Conservation (phyloP, 1,140 invertebrate genomes). For the Eufriesea mexicana region DNA sequence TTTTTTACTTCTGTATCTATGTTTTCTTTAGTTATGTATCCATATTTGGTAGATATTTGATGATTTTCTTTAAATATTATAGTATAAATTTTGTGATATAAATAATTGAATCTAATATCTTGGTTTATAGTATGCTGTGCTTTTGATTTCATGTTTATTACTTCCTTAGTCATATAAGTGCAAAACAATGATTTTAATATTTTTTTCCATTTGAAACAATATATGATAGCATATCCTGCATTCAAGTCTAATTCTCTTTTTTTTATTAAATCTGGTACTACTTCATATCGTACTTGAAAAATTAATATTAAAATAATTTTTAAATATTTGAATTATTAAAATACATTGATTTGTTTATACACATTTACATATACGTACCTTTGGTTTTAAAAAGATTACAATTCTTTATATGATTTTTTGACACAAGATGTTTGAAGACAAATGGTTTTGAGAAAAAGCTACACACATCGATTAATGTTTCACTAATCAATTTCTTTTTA, state of each 20-base stretch:
- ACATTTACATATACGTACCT: slow-evolving; percentile 67
- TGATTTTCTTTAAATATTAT: slow-evolving; percentile 67
- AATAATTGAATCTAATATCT: slow-evolving; percentile 81
- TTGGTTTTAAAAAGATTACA: slow-evolving; percentile 68
- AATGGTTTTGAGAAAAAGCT: slow-evolving; percentile 65
- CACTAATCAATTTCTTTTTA: slow-evolving; percentile 53
- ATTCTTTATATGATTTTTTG: slow-evolving; percentile 59
- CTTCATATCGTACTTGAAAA: slow-evolving; percentile 81
- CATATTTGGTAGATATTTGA: slow-evolving; percentile 19
- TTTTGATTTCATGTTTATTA: slow-evolving; percentile 66
- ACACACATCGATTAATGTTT: slow-evolving; percentile 63
- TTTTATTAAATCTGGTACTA: slow-evolving; percentile 82
- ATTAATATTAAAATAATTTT: slow-evolving; percentile 52
- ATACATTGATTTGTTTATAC: slow-evolving; percentile 39
- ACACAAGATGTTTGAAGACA: slow-evolving; percentile 73
- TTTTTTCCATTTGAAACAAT: slow-evolving; percentile 84
- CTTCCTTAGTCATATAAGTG: slow-evolving; percentile 79
- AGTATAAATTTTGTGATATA: slow-evolving; percentile 72
- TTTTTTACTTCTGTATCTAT: slow-evolving; percentile 82
- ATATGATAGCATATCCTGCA: slow-evolving; percentile 81
- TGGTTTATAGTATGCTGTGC: slow-evolving; percentile 66
- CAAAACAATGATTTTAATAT: slow-evolving; percentile 81
- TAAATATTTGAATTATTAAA: slow-evolving; percentile 61
- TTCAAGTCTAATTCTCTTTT: slow-evolving; percentile 81
- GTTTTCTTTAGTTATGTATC: slow-evolving; percentile 76